A percentile compares a stretch with the other conserved stretches of the same genome.
phyloP scores from a whole-genome alignment of 2,888 invertebrate species.

The Philopedon plagiatum region DNA sequence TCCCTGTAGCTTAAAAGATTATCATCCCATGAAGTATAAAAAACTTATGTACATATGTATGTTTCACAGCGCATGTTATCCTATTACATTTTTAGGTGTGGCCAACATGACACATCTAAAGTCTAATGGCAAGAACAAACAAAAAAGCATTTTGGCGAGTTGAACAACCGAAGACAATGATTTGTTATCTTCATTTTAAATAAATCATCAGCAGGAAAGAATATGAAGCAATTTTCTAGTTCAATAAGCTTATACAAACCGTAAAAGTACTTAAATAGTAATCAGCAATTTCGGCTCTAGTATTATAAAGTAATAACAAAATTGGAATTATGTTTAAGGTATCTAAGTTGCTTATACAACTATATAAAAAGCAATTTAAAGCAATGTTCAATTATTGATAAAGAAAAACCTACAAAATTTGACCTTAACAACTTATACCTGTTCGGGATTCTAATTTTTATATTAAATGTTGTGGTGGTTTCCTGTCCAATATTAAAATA shows the following conservation, averaged over 20 bases:
- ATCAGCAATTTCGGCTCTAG: not conserved
- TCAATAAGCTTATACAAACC: conserved; percentile 20
- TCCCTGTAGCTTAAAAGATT: too few species aligned
- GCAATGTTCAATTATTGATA: not conserved
- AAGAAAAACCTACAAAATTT: too few species aligned
- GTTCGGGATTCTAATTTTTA: too few species aligned
- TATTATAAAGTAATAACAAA: not conserved
- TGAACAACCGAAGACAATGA: conserved; percentile 20
- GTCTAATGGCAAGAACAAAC: not conserved
- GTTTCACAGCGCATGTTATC: not conserved
- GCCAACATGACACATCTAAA: not conserved
- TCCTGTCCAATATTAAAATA: too few species aligned
- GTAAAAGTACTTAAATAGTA: conserved; percentile 5
- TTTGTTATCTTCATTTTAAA: conserved; percentile 25
- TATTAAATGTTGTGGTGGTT: too few species aligned
- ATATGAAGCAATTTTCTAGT: conserved; percentile 29
- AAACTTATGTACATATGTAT: too few species aligned
- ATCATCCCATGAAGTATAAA: too few species aligned
- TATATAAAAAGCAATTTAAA: not conserved
- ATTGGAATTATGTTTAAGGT: not conserved
- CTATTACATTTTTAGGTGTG: not conserved
- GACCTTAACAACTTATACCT: too few species aligned
- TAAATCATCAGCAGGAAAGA: conserved; percentile 12
- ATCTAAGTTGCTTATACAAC: not conserved
- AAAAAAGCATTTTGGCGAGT: conserved; percentile 6